Base-by-base conservation (phyloP, 1,140 invertebrate genomes). In the Metaphire vulgaris region DNA sequence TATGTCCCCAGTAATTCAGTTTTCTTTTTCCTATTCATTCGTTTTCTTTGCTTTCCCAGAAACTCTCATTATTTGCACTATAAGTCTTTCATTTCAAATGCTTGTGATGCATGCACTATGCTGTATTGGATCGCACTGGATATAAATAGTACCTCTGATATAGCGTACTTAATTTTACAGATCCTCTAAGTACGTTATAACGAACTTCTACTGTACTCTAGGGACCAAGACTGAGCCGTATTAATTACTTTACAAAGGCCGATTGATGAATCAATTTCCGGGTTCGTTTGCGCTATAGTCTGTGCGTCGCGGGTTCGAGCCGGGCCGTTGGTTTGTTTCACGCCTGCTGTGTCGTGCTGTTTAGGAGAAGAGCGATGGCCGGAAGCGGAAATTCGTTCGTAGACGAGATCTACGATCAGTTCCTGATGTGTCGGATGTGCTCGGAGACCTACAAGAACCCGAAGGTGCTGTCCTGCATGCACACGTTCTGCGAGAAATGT, bases 401-500 rank as follows among this genome's bases (percentile, higher is more conserved):
- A 78, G 81, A 85, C 76, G 85, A 87, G 80, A 86, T 87, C 65
- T 83, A 81, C 70, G 85, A 87, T 74, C 85, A 87, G 80, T 87
- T 87, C 80, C 80, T 87, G 31, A 81, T 83, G 33, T 87, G 86
- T 76, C 87, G 86, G 74, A 85, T 87, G 68, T 87, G 86, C 79
- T 82, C 80, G 33, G 85, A 86, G 79, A 80, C 81, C 12, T 87
- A 83, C 78, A 85, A 83, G 74, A 81, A 84, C 34, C 94, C 95
- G 66, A 90, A 94, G 79, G 91, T 96, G 65, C 88, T 98, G 78
- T 91, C 91, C 78, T 98, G 95, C 86, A 89, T 97, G 80, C 95
- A 97, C 88, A 93, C 93, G 2, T 97, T 95, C 87, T 97, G 95
- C 87, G 91, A 94, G 86, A 88, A 90, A 69, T 97, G 95, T 83